Evolutionary conservation across 2,797 vertebrate genomes (phyloP).

Genomic region (Sciurus carolinensis): DNA sequence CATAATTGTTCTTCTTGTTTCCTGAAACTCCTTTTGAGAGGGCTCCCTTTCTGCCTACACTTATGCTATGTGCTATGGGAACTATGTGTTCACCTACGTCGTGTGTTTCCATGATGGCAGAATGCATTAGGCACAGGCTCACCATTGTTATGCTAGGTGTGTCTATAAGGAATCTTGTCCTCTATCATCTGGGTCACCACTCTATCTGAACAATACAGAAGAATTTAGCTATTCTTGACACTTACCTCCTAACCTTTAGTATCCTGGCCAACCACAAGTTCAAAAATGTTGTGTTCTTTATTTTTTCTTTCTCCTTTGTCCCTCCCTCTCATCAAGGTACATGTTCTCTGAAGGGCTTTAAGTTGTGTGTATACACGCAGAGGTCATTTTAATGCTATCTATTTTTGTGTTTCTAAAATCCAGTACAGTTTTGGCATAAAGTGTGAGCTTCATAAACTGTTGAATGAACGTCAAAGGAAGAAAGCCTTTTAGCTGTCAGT

Average conservation of each 20-base stretch:
- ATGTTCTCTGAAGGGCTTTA: not conserved
- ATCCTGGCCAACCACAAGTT: not conserved
- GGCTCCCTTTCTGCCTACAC: not conserved
- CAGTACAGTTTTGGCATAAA: not conserved
- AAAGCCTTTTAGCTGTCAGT: not conserved
- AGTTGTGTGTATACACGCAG: not conserved
- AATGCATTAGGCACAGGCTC: not conserved
- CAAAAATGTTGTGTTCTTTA: not conserved
- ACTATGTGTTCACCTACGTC: not conserved
- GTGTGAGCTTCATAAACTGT: not conserved
- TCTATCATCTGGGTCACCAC: not conserved
- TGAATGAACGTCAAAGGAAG: not conserved
- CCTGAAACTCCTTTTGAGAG: not conserved
- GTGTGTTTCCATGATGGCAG: not conserved
- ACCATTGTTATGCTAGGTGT: not conserved
- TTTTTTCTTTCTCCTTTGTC: not conserved
- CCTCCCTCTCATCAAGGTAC: not conserved
- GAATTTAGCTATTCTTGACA: not conserved
- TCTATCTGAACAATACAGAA: not conserved
- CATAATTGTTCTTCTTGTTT: not conserved
- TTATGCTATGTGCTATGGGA: not conserved
- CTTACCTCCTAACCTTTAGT: not conserved
- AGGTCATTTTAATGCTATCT: not conserved
- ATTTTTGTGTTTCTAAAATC: not conserved
- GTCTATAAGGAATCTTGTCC: not conserved